These are phyloP conservation scores for Drosophila funebris DNA, from an alignment of 1,140 invertebrate genomes.

Conservation along the genomic window DNA sequence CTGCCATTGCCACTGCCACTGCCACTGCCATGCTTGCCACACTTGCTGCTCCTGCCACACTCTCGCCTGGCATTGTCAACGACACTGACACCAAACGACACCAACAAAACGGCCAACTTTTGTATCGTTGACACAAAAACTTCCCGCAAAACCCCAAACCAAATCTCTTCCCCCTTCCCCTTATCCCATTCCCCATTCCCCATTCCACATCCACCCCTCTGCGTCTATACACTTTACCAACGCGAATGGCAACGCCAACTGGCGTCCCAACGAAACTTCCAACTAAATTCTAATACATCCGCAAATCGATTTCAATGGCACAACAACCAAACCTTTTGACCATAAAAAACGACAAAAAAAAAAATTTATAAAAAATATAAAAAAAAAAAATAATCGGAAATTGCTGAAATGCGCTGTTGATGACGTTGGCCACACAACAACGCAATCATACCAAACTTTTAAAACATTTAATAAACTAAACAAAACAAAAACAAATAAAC, in stretches of 20 bases:
- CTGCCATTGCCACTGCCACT: neutral
- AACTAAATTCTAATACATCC: slow-evolving; percentile 72
- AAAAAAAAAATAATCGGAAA: slow-evolving; percentile 53
- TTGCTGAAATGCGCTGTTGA: slow-evolving; percentile 56
- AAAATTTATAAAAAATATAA: slow-evolving; percentile 18
- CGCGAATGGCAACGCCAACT: slow-evolving; percentile 32
- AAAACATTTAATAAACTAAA: neutral
- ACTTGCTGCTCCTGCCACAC: neutral
- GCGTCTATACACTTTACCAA: no score
- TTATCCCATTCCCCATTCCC: neutral
- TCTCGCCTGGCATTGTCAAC: slow-evolving; percentile 63
- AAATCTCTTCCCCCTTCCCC: neutral
- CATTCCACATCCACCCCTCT: no score
- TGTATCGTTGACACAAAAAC: slow-evolving; percentile 29
- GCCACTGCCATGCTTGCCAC: neutral
- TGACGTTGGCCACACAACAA: slow-evolving; percentile 26
- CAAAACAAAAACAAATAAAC: no score
- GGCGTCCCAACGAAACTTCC: slow-evolving; percentile 41
- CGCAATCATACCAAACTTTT: neutral
- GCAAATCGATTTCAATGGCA: slow-evolving; percentile 60
- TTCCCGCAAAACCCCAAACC: neutral
- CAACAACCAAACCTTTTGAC: slow-evolving; percentile 23
- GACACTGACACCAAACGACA: slow-evolving; percentile 53
- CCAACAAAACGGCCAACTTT: slow-evolving; percentile 50
- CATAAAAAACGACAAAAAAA: slow-evolving; percentile 34